phyloP scores from a whole-genome alignment of 2,888 invertebrate species.

The Leistus spinibarbis region DNA sequence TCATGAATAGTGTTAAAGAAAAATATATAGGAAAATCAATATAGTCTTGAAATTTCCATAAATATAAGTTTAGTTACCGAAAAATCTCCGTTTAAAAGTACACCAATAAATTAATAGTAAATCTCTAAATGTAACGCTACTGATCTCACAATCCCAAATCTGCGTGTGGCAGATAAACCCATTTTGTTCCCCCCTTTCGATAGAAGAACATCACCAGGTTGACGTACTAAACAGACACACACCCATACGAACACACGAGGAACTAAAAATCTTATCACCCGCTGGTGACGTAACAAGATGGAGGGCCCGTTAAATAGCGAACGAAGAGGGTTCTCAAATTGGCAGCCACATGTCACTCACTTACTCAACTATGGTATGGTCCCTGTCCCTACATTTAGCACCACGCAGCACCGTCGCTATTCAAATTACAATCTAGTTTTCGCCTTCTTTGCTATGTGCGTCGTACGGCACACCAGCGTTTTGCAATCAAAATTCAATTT shows the following conservation, averaged over 20 bases:
- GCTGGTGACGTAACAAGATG: neutral
- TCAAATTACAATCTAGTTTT: neutral
- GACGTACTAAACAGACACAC: neutral
- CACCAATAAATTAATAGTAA: neutral
- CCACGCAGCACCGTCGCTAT: neutral
- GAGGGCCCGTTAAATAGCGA: neutral
- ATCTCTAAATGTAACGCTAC: neutral
- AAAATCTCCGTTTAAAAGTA: too few relatives aligned
- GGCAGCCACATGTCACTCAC: neutral
- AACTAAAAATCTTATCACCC: neutral
- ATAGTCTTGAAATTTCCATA: too few relatives aligned
- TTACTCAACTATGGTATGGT: neutral
- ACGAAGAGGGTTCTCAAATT: neutral
- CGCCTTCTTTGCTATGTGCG: neutral
- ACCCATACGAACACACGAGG: neutral
- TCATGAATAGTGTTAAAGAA: too few relatives aligned
- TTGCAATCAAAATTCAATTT: neutral
- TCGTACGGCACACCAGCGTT: neutral
- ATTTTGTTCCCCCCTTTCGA: neutral
- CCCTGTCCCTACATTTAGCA: neutral
- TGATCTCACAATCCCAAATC: neutral
- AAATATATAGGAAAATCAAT: too few relatives aligned
- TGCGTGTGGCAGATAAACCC: neutral
- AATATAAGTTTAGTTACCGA: too few relatives aligned
- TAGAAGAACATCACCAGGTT: neutral